Evolutionary conservation across 2,113 vertebrate genomes (phyloP).

Genomic region (Coregonus clupeaformis): DNA sequence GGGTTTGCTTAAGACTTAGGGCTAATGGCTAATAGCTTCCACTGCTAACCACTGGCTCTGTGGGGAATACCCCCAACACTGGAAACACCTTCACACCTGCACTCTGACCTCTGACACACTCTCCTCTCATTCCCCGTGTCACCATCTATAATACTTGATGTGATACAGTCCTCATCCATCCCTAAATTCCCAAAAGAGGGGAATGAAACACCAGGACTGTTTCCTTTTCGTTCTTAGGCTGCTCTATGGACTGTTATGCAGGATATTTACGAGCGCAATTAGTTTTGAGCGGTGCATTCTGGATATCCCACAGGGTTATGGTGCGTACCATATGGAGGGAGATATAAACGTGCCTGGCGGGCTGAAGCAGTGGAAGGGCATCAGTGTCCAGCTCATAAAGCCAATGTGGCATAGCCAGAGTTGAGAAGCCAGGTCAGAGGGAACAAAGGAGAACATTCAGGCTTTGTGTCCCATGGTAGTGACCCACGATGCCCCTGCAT

Average conservation of each 20-base stretch:
- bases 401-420: constrained; percentile 2
- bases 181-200: neutral
- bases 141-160: neutral
- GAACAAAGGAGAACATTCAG: constrained; percentile 15
- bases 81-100: neutral
- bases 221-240: no score
- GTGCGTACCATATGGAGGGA: no score
- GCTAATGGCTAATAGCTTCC: constrained; percentile 34
- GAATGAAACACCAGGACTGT: no score
- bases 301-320: no score
- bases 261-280: no score
- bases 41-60: neutral
- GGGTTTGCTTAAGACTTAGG: constrained; percentile 26
- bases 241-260: no score
- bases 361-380: no score
- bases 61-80: neutral
- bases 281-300: no score
- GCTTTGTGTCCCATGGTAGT: constrained; percentile 26
- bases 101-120: neutral
- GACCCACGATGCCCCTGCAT: constrained; percentile 21
- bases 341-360: no score
- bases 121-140: neutral
- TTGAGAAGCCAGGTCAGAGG: constrained; percentile 3
- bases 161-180: neutral
- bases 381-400: neutral